Evolutionary conservation across 2,113 vertebrate genomes (phyloP).

Genomic region (Chrysochloris asiatica): DNA sequence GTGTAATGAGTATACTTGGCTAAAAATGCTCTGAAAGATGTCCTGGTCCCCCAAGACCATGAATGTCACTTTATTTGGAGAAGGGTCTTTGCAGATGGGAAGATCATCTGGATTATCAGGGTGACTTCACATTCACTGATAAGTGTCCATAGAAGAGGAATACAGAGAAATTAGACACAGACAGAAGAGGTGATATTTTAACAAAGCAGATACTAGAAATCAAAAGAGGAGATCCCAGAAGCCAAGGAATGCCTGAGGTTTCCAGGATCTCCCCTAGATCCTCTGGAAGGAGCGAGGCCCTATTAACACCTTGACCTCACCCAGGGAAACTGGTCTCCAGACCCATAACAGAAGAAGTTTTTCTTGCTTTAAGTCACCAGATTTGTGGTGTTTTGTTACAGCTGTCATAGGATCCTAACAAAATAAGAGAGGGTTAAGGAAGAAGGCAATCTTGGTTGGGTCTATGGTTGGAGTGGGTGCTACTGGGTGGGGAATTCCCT

Average conservation of each 20-base stretch:
- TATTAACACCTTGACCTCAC: background rate
- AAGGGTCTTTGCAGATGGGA: background rate
- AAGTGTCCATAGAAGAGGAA: background rate
- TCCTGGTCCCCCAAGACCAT: fast-evolving
- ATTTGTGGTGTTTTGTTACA: fast-evolving
- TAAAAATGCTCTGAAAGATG: background rate
- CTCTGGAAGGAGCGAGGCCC: background rate
- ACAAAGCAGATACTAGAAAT: background rate
- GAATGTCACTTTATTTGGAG: background rate
- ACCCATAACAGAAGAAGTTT: fast-evolving
- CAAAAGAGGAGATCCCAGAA: background rate
- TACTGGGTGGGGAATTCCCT: background rate
- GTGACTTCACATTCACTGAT: background rate
- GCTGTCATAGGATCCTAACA: background rate
- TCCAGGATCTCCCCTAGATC: no score
- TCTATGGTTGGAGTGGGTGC: fast-evolving
- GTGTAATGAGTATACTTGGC: background rate
- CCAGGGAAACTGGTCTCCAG: background rate
- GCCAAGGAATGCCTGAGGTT: background rate
- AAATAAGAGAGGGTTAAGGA: fast-evolving
- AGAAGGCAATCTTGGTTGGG: background rate
- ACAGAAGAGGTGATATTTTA: background rate
- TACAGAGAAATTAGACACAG: background rate
- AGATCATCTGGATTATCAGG: background rate
- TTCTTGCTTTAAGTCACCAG: background rate